Percentiles rank a stretch among this genome's conserved stretches.
These are phyloP conservation scores for Chamaetylas fuelleborni DNA, from an alignment of 2,113 vertebrate genomes.

Conservation along the genomic window DNA sequence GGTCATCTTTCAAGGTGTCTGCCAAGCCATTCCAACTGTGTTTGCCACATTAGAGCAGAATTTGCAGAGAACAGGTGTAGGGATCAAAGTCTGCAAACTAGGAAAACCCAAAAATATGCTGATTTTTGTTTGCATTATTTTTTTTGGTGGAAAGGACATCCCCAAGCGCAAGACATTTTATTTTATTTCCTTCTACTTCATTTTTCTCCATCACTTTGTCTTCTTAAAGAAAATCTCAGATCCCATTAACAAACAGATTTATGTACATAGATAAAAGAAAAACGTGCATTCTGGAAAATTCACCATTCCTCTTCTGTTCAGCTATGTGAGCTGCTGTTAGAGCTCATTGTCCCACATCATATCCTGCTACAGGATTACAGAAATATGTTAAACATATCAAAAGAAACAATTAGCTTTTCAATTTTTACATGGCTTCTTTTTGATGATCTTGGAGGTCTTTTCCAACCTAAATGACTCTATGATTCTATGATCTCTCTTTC, in stretches of 20 bases:
- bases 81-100: not conserved
- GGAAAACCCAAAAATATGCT: not conserved
- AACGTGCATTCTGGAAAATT: not conserved
- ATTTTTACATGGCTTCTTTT: not conserved
- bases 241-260: not conserved
- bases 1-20: not conserved
- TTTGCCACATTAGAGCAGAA: too few relatives aligned
- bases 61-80: not conserved
- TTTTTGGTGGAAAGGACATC: not conserved
- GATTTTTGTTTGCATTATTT: not conserved
- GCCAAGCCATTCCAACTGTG: not conserved
- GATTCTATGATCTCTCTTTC: not conserved
- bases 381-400: not conserved
- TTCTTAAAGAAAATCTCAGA: not conserved
- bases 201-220: not conserved
- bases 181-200: not conserved
- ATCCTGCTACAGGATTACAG: not conserved
- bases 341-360: not conserved
- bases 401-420: not conserved
- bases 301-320: not conserved
- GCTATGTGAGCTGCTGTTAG: not conserved
- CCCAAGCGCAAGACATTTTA: not conserved
- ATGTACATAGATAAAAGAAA: not conserved
- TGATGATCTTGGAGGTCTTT: not conserved
- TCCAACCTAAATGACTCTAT: not conserved